Percentiles rank a stretch among this genome's conserved stretches.
Conservation (phyloP, 2,797 vertebrate genomes). For the Sebastes matsubarae region DNA sequence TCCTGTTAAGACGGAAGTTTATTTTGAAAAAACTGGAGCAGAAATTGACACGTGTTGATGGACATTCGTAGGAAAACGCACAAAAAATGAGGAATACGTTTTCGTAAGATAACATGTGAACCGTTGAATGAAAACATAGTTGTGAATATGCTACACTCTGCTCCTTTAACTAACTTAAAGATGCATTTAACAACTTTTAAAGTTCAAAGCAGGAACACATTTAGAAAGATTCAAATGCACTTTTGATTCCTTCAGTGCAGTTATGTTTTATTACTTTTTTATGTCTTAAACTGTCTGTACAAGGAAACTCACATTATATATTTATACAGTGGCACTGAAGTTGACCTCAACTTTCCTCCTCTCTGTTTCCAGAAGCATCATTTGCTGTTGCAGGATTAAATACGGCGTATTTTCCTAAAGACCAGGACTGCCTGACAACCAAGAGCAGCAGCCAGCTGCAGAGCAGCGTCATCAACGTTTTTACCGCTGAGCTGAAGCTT, state of each 20-base stretch:
- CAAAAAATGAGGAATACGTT: no score
- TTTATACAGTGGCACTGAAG: neutral
- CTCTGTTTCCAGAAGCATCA: conserved; percentile 40
- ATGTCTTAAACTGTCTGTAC: neutral
- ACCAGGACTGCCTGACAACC: conserved; percentile 70
- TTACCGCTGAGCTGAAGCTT: conserved; percentile 60
- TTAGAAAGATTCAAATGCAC: neutral
- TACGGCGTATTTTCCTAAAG: conserved; percentile 78
- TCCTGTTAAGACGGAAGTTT: no score
- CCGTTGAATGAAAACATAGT: neutral
- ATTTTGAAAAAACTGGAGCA: no score
- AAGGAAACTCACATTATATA: neutral
- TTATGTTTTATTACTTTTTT: neutral
- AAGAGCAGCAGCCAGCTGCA: conserved; percentile 8
- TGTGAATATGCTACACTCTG: neutral
- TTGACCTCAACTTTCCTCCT: neutral
- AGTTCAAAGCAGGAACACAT: neutral
- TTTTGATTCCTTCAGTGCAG: neutral
- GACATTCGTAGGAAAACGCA: no score
- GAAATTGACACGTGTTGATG: no score
- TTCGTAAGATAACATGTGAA: no score
- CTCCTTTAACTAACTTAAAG: neutral
- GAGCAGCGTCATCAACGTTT: neutral
- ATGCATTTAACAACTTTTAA: neutral
- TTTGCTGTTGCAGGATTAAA: conserved; percentile 50